Evolutionary conservation across 1,140 invertebrate species (phyloP), one percentile per base, ranked within the genome.

Genomic region (Drosophila rufa): DNA sequence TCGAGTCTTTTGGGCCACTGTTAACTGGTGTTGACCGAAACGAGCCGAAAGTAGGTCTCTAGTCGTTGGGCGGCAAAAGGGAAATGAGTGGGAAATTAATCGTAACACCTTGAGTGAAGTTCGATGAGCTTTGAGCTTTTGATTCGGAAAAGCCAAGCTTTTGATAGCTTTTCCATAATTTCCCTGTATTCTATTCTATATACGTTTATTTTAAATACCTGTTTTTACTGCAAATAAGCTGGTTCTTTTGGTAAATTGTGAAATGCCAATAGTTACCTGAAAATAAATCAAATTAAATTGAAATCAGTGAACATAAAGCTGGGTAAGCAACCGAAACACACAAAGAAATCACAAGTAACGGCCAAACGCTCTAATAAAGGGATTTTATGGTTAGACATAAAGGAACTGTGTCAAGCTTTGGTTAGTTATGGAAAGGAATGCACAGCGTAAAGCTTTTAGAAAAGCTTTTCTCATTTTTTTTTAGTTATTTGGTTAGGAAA

Each of bases 261-360:
- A 55, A 79, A 64, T 67, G 61, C 60, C 68, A 60, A 89, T 87
- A 89, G 47, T 90, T 90, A 90, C 85, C 85, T 90, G 85, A 2
- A 90, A 90, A 12, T 79, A 90, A 56, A 87, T 14, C 12, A 33
- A 79, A 65, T 45, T 40, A 46, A 47, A 55, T 5, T n/a, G 0
- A 53, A 80, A 62, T 79, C 47, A 80, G 57, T 81, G 17, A 27
- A 42, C 5, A 40, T 48, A 25, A 50, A 0, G 9, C 9, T 17
- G 40, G 5, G 1, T 14, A 46, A 3, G 1, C 5, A 43, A 17
- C 7, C 12, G 38, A 80, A 66, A 68, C 73, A 81, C 61, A 33
- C 68, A 69, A 46, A 43, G 27, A 67, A 75, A 36, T 57, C 40
- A 81, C 65, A 90, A 58, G 47, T 51, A 69, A 77, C 47, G 25